Base-by-base conservation (phyloP, 2,888 invertebrate species). In the Euzetes globulus region DNA sequence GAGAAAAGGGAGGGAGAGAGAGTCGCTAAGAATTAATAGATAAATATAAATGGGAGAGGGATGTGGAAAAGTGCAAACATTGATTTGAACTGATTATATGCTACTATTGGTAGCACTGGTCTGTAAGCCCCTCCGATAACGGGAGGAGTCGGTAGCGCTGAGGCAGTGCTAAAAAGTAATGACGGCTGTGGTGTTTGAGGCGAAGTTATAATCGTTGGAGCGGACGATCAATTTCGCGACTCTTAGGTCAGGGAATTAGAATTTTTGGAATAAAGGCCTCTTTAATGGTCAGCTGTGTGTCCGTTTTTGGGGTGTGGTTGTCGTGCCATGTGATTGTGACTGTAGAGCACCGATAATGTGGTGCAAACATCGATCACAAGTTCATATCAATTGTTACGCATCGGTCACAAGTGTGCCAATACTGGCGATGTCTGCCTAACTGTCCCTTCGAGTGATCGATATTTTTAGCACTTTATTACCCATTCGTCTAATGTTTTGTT, bases 191-290 rank as follows among this genome's bases (percentile, higher is more conserved):
- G 65, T 65, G 65, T 65, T 37, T 65, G 65, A 65, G 22, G 65
- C 65, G n/a, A 65, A 33, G 65, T 41, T 65, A n/a, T 41, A 65
- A 41, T 65, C 65, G 37, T 41, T 65, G 17, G 65, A 65, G 65
- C 65, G 65, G 19, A 25, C 33, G 65, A 65, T 65, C 65, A 65
- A 65, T 65, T 65, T 65, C 65, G 41, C 65, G 65, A 65, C 65
- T 65, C 65, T 65, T 65, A 65, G 37, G 65, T 19, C 65, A 65
- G 65, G 41, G 52, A 52, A 52, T 52, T 52, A 41, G 41, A 22
- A 58, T 58, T 65, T 17, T 65, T 33, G 15, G 19, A 65, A 65
- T 37, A 37, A 11, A 19, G 63, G 7, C n/a, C 15, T 33, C 15
- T 17, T 17, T 65, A 65, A 65, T 65, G 65, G 65, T 65, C 65